Evolutionary conservation across 35 echinoderm and acorn worm genomes (phyloP), one percentile per base, ranked within the genome.

Genomic region (Heliocidaris erythrogramma): DNA sequence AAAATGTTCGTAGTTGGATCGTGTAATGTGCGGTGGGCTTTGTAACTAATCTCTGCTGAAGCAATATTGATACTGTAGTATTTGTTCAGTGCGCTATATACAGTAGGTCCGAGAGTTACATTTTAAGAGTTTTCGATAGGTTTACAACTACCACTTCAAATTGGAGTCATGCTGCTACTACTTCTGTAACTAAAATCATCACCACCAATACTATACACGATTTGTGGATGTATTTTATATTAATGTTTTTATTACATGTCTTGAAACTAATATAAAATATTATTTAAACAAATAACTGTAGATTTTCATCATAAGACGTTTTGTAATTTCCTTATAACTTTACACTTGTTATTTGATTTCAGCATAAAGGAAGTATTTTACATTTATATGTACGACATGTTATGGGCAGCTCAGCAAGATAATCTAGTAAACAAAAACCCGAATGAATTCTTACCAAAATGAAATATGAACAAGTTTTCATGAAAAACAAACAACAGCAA

Each of bases 241-340:
- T 56, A 14, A 13, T 56, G 7, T 27, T 78, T 42, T 78, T 78
- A 78, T 78, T 78, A 78, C 65, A 78, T 78, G 21, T 78, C 65
- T 78, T 78, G 65, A 78, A 78, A 78, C 65, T 78, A 24, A 78
- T 78, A 78, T 78, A 78, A 78, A 78, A 78, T n/a, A 78, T 42
- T 42, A 42, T 78, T 27, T 27, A 78, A 78, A 78, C 18, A 5
- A 78, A 78, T 78, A 14, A 78, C 27, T 78, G 18, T 69, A 27
- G 21, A 2, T 78, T 78, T 21, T 21, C 27, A 24, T 69, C 24
- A 78, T 78, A 42, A 42, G 35, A 42, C 35, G 35, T 42, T 42
- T 42, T 42, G 35, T n/a, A 7, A n/a, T 78, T 78, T 78, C 65
- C 60, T 78, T 78, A 2, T 78, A 78, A 27, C 61, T 56, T 56